Percentiles rank a stretch among this genome's conserved stretches.
phyloP scores from a whole-genome alignment of 1,140 invertebrate genomes.

The Vanessa tameamea region DNA sequence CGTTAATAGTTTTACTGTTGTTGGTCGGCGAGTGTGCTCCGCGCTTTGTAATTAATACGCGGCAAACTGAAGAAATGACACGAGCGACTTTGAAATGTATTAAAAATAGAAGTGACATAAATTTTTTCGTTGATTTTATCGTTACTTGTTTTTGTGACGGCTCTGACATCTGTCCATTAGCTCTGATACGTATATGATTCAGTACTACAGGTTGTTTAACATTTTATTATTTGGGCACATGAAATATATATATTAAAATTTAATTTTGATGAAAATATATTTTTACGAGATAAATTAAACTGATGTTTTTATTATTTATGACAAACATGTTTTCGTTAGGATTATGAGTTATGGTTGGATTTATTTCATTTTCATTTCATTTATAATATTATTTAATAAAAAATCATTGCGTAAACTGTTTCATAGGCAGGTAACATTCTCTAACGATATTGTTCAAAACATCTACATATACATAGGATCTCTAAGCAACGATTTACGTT shows the following conservation, averaged over 20 bases:
- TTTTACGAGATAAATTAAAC: neutral
- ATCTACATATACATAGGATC: neutral
- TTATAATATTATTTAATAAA: too few species aligned
- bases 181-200: slow-evolving; percentile 43
- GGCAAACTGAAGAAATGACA: slow-evolving; percentile 36
- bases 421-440: too few species aligned
- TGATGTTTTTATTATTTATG: slow-evolving; percentile 1
- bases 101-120: slow-evolving; percentile 33
- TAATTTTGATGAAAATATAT: slow-evolving; percentile 12
- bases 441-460: too few species aligned
- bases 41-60: slow-evolving; percentile 64
- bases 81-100: slow-evolving; percentile 28
- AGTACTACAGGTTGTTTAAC: slow-evolving; percentile 30
- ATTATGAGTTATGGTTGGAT: neutral
- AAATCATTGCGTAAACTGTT: too few species aligned
- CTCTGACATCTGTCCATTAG: slow-evolving; percentile 38
- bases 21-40: slow-evolving; percentile 48
- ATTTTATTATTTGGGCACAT: slow-evolving; percentile 27
- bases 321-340: neutral
- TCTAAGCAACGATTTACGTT: neutral
- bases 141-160: slow-evolving; percentile 40
- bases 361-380: too few species aligned
- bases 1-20: slow-evolving; percentile 68
- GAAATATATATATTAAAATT: slow-evolving; percentile 19
- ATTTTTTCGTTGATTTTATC: slow-evolving; percentile 12